Evolutionary conservation across 2,113 vertebrate genomes (phyloP).

Genomic region (Turdus rufiventris): DNA sequence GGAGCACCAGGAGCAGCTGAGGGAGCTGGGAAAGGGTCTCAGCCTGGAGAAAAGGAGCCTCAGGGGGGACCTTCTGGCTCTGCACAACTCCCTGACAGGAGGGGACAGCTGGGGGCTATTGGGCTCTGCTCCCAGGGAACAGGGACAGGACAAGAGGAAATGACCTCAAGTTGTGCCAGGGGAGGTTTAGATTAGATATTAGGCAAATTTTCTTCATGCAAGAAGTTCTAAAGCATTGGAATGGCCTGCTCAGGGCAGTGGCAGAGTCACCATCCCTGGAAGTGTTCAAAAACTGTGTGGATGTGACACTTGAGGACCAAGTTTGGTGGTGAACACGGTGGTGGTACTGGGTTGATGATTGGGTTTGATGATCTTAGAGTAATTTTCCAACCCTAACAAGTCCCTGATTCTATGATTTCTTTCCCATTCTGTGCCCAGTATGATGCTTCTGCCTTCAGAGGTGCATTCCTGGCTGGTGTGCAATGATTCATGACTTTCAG

Average conservation of each 20-base stretch:
- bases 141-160: neutral
- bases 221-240: neutral
- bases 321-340: neutral
- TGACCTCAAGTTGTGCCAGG: neutral
- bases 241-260: neutral
- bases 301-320: neutral
- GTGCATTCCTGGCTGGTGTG: neutral
- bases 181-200: too few relatives aligned
- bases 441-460: neutral
- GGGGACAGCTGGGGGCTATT: accelerated
- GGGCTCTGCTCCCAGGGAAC: accelerated
- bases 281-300: neutral
- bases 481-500: neutral
- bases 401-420: neutral
- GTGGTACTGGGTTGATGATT: neutral
- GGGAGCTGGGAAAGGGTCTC: neutral
- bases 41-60: neutral
- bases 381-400: neutral
- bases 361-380: neutral
- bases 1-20: accelerated
- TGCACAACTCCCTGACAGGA: neutral
- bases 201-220: neutral
- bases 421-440: neutral
- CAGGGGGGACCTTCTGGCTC: neutral
- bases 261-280: neutral